These are phyloP conservation scores for Anolis sagrei DNA, from an alignment of 2,113 vertebrate genomes.

Conservation along the genomic window DNA sequence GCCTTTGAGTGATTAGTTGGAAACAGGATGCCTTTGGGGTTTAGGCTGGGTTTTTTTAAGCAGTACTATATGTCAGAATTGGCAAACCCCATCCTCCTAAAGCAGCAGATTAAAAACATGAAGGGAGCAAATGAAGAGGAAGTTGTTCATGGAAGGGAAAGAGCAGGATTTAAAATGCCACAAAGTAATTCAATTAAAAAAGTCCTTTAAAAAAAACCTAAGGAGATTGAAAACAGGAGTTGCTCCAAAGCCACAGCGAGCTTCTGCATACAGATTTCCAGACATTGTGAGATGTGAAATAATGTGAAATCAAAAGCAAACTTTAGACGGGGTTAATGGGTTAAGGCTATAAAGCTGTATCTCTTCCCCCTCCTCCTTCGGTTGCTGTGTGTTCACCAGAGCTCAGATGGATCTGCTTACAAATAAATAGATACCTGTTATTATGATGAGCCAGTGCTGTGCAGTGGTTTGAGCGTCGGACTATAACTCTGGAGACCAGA, in stretches of 20 bases:
- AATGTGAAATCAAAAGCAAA: neutral
- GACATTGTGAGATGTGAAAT: neutral
- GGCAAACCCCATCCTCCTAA: neutral
- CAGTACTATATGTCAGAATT: neutral
- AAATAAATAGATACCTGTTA: neutral
- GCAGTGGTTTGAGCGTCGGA: too few species aligned
- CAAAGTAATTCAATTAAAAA: conserved; percentile 54
- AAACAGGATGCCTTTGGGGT: neutral
- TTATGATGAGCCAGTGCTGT: neutral
- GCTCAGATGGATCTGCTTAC: neutral
- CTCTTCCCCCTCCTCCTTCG: neutral
- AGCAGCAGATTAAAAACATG: neutral
- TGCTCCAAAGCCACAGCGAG: neutral
- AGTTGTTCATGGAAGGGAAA: neutral
- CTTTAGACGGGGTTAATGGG: neutral
- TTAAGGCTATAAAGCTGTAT: neutral
- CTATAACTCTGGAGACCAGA: too few species aligned
- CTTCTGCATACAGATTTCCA: conserved; percentile 9
- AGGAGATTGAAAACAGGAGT: conserved; percentile 37
- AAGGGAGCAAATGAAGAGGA: neutral
- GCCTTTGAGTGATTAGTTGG: neutral
- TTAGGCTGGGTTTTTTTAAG: neutral
- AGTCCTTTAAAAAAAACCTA: conserved; percentile 25
- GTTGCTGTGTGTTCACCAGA: neutral
- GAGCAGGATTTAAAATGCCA: neutral